Conservation (phyloP, 2,113 vertebrate genomes). For the Bufo gargarizans region DNA sequence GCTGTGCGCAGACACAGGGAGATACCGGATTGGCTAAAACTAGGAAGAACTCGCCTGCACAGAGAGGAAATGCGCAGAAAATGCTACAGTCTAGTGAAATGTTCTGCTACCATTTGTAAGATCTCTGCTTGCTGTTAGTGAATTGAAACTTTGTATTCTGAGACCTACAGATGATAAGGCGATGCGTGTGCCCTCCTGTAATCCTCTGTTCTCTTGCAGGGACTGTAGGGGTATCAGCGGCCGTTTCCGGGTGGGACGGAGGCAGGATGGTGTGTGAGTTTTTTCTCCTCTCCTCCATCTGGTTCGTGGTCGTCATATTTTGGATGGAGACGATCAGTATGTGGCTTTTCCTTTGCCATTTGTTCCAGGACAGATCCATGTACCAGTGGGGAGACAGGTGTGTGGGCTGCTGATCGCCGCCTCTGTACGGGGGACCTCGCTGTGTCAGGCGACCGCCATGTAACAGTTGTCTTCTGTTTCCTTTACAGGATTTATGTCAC, state of each 20-base stretch:
- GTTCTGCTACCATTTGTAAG: not conserved
- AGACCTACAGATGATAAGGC: no score
- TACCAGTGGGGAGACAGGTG: slow-evolving; percentile 77
- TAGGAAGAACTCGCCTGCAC: no score
- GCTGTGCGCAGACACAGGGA: no score
- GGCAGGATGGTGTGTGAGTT: slow-evolving; percentile 77
- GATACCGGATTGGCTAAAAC: no score
- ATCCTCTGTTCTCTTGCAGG: slow-evolving; percentile 23
- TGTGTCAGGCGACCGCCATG: not conserved
- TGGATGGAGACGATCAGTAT: slow-evolving; percentile 82
- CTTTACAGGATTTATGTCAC: slow-evolving; percentile 69
- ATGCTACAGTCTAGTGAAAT: no score
- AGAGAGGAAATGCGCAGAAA: no score
- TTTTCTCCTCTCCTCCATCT: slow-evolving; percentile 74
- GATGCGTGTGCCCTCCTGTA: no score
- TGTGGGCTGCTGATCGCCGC: not conserved
- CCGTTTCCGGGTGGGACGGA: not conserved
- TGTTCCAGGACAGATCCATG: slow-evolving; percentile 75
- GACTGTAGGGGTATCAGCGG: slow-evolving; percentile 7
- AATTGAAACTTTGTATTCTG: no score
- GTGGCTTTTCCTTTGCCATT: slow-evolving; percentile 79
- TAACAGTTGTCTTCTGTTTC: slow-evolving; percentile 43
- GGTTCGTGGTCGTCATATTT: slow-evolving; percentile 81
- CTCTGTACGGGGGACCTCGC: no score
- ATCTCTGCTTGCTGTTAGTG: not conserved